phyloP scores from a whole-genome alignment of 1,140 invertebrate genomes.

The Calliphora vicina region DNA sequence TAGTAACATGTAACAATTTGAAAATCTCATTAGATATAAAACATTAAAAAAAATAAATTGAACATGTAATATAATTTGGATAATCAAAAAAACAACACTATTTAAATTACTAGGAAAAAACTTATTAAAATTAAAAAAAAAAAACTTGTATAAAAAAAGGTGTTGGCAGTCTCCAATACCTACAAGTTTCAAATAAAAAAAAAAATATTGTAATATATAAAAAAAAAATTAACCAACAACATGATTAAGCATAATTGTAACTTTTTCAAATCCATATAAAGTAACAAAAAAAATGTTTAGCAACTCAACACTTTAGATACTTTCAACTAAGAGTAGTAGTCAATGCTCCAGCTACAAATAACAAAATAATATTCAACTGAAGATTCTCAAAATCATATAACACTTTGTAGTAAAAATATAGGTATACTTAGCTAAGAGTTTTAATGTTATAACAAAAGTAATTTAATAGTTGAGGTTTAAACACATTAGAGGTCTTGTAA shows the following conservation, averaged over 20 bases:
- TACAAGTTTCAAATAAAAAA: not conserved
- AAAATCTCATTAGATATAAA: not conserved
- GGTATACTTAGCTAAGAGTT: too few species aligned
- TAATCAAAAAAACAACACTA: not conserved
- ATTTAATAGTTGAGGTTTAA: too few species aligned
- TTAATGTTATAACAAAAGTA: too few species aligned
- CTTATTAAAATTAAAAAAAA: not conserved
- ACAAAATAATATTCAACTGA: not conserved
- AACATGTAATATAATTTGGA: not conserved
- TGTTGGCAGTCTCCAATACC: not conserved
- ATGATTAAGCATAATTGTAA: slow-evolving; percentile 9
- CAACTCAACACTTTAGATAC: slow-evolving; percentile 1
- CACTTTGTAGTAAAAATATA: not conserved
- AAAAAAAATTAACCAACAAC: not conserved
- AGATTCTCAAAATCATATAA: not conserved
- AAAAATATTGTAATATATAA: not conserved
- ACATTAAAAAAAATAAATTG: not conserved
- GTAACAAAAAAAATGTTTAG: not conserved
- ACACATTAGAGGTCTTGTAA: too few species aligned
- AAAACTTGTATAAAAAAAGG: not conserved
- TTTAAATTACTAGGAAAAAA: not conserved
- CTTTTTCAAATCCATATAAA: not conserved
- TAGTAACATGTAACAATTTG: not conserved
- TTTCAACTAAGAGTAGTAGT: not conserved
- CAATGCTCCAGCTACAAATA: not conserved